These are phyloP conservation scores for Cyclina sinensis DNA, from an alignment of 1,140 invertebrate genomes.

Conservation along the genomic window DNA sequence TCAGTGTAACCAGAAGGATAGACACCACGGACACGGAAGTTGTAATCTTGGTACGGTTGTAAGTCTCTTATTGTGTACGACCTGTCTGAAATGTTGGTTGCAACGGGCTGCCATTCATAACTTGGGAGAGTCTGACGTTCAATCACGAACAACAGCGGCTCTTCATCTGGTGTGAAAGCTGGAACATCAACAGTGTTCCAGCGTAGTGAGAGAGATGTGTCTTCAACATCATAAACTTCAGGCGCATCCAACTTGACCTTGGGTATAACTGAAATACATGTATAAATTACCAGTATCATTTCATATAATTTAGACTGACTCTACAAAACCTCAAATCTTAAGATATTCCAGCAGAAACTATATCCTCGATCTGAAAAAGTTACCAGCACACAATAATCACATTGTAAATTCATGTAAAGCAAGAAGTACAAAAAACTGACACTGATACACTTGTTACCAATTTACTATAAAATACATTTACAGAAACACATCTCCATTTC, in stretches of 20 bases:
- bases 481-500: no score
- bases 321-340: no score
- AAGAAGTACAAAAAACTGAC: no score
- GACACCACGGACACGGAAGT: slow-evolving; percentile 80
- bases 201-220: slow-evolving; percentile 74
- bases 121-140: slow-evolving; percentile 80
- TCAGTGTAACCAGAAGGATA: slow-evolving; percentile 78
- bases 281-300: no score
- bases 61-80: slow-evolving; percentile 76
- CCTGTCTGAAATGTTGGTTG: slow-evolving; percentile 76
- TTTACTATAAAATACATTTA: no score
- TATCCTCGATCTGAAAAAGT: no score
- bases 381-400: no score
- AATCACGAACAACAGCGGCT: slow-evolving; percentile 81
- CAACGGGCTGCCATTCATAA: slow-evolving; percentile 82
- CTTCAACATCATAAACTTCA: slow-evolving; percentile 78
- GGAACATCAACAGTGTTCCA: slow-evolving; percentile 82
- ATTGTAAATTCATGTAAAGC: no score
- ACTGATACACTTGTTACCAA: no score
- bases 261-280: slow-evolving; percentile 78
- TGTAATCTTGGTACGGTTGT: slow-evolving; percentile 78
- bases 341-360: no score
- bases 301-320: no score
- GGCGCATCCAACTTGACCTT: slow-evolving; percentile 74
- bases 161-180: slow-evolving; percentile 75